These are phyloP conservation scores for Sylvia atricapilla DNA, from an alignment of 2,113 vertebrate genomes.

Conservation along the genomic window DNA sequence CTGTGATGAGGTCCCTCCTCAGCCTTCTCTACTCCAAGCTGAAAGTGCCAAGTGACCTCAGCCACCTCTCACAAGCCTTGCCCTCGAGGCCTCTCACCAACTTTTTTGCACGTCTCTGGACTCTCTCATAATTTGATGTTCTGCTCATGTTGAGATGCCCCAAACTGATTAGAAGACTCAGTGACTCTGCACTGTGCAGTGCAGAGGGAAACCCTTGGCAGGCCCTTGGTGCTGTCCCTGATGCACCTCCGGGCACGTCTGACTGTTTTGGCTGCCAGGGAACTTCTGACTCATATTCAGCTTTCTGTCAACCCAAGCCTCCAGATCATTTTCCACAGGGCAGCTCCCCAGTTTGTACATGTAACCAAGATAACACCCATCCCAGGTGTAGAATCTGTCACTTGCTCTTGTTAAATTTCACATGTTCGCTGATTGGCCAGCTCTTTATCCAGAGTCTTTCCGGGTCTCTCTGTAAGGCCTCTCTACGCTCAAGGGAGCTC, in stretches of 20 bases:
- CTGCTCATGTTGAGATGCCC: rapidly evolving
- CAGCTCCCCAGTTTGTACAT: rapidly evolving
- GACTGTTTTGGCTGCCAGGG: not conserved
- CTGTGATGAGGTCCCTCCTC: rapidly evolving
- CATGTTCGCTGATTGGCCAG: rapidly evolving
- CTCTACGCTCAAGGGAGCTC: rapidly evolving
- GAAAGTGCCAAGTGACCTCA: not conserved
- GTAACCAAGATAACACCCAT: not conserved
- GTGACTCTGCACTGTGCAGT: rapidly evolving
- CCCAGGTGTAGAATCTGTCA: not conserved
- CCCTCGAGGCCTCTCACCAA: rapidly evolving
- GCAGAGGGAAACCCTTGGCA: rapidly evolving
- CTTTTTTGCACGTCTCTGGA: not conserved
- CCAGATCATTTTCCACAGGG: not conserved
- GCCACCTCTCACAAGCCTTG: rapidly evolving
- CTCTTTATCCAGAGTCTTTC: not conserved
- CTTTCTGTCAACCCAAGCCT: not conserved
- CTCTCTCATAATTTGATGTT: not conserved
- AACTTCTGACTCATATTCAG: not conserved
- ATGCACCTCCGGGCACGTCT: rapidly evolving
- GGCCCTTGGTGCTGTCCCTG: not conserved
- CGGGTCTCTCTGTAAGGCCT: not conserved
- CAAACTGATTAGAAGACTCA: not conserved
- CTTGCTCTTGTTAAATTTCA: not conserved
- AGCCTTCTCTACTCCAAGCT: not conserved